Conservation (phyloP, 53 echinoderm and acorn worm species). For the Zoroaster sp. region DNA sequence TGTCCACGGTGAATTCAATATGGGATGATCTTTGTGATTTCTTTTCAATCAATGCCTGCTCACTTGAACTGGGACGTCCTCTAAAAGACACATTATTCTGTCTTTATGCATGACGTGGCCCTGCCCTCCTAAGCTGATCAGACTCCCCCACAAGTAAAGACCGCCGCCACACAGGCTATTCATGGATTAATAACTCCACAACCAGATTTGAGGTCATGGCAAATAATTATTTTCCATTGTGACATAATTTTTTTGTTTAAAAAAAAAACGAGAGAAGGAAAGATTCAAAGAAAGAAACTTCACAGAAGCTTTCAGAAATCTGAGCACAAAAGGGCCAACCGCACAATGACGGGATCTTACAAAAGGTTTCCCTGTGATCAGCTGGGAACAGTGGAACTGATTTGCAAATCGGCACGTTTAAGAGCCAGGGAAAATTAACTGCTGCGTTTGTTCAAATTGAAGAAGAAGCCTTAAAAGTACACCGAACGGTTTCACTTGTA, state of each 20-base stretch:
- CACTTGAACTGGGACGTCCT: background rate
- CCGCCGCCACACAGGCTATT: background rate
- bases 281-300: background rate
- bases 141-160: background rate
- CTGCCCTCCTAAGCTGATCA: background rate
- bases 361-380: background rate
- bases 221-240: background rate
- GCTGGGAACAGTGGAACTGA: background rate
- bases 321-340: background rate
- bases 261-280: background rate
- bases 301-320: no score
- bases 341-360: background rate
- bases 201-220: slow-evolving; percentile 2
- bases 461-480: no score
- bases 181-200: background rate
- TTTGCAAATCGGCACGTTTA: no score
- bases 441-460: no score
- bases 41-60: background rate
- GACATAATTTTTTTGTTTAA: background rate
- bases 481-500: no score
- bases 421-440: no score
- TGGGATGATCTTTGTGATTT: background rate
- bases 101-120: background rate
- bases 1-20: no score
- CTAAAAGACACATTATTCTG: background rate